Conservation (phyloP, 2,888 invertebrate species). For the Netelia fuscicornis region DNA sequence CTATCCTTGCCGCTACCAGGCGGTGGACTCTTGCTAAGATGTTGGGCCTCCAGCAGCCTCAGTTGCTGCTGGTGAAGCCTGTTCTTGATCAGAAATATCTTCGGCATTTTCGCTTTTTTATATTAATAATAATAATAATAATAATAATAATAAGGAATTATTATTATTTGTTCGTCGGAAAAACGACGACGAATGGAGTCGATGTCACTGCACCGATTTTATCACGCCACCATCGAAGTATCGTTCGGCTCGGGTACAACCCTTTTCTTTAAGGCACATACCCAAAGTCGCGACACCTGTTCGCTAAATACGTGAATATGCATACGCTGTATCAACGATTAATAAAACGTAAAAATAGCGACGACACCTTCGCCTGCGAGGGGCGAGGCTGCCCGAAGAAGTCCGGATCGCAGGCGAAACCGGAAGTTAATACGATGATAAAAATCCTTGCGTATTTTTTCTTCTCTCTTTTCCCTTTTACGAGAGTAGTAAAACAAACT, state of each 20-base stretch:
- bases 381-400: not conserved
- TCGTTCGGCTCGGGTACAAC: slow-evolving; percentile 22
- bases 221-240: slow-evolving; percentile 54
- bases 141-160: slow-evolving; percentile 23
- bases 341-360: slow-evolving; percentile 11
- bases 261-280: slow-evolving; percentile 31
- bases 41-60: slow-evolving; percentile 93
- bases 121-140: slow-evolving; percentile 5
- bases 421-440: slow-evolving; percentile 21
- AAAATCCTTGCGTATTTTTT: slow-evolving; percentile 9
- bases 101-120: slow-evolving; percentile 89
- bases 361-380: slow-evolving; percentile 21
- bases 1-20: slow-evolving; percentile 82
- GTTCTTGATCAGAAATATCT: slow-evolving; percentile 96
- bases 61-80: slow-evolving; percentile 96
- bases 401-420: slow-evolving; percentile 9
- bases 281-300: slow-evolving; percentile 42
- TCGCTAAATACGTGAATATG: not conserved
- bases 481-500: not conserved
- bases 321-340: not conserved
- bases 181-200: not conserved
- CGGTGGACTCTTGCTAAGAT: slow-evolving; percentile 86
- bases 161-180: slow-evolving; percentile 26
- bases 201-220: slow-evolving; percentile 60
- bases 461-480: not conserved